Conservation (phyloP, 2,888 invertebrate species). For the Xylota segnis region DNA sequence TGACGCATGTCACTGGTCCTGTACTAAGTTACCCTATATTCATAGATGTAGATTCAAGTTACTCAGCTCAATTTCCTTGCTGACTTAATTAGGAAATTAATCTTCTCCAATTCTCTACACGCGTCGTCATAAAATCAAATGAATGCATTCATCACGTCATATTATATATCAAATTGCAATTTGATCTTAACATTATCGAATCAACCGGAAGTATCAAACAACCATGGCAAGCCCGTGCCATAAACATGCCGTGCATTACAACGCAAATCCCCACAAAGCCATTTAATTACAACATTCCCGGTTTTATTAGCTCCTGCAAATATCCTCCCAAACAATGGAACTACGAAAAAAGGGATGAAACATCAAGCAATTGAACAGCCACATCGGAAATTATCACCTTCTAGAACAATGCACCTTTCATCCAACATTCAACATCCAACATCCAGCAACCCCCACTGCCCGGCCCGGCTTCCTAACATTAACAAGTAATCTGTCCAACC, state of each 20-base stretch:
- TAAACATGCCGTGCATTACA: slow-evolving; percentile 55
- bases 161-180: slow-evolving; percentile 74
- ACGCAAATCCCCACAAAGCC: slow-evolving; percentile 76
- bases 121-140: slow-evolving; percentile 56
- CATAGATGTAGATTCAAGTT: background rate
- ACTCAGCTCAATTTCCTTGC: slow-evolving; percentile 44
- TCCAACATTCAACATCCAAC: no score
- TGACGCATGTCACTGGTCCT: no score
- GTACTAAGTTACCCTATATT: background rate
- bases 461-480: slow-evolving; percentile 38
- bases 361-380: slow-evolving; percentile 76
- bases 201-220: slow-evolving; percentile 70
- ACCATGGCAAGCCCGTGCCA: slow-evolving; percentile 2
- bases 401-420: slow-evolving; percentile 75
- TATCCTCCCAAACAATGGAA: slow-evolving; percentile 44
- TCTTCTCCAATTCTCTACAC: slow-evolving; percentile 45
- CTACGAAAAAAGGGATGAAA: slow-evolving; percentile 68
- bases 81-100: slow-evolving; percentile 76
- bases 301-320: slow-evolving; percentile 71
- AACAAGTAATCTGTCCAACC: slow-evolving; percentile 76
- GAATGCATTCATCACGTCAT: slow-evolving; percentile 66
- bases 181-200: slow-evolving; percentile 67
- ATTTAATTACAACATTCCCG: slow-evolving; percentile 76
- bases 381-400: slow-evolving; percentile 77
- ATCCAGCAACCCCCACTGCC: background rate